Evolutionary conservation across 2,797 vertebrate genomes (phyloP).

Genomic region (Darevskia nairensis): DNA sequence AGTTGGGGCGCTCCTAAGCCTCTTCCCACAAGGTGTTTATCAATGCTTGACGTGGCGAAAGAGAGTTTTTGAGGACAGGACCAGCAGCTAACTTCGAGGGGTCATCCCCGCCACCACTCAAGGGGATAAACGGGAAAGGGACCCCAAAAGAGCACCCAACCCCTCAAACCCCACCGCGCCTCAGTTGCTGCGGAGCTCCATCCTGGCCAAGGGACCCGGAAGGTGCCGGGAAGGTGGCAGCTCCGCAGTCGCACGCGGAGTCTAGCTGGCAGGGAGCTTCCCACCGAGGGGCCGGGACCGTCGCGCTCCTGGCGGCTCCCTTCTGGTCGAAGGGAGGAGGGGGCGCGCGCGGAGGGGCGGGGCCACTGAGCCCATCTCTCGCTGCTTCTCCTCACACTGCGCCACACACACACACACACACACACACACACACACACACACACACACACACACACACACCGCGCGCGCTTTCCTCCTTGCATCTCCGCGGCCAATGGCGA

Average conservation of each 20-base stretch:
- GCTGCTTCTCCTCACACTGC: accelerated
- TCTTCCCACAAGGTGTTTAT: not conserved
- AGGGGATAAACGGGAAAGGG: no score
- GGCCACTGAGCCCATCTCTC: not conserved
- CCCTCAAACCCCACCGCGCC: not conserved
- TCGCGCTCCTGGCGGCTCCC: not conserved
- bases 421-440: not conserved
- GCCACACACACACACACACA: accelerated
- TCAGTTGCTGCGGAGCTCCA: not conserved
- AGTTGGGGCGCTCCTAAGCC: no score
- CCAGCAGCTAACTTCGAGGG: not conserved
- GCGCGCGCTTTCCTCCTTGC: not conserved
- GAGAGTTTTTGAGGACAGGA: not conserved
- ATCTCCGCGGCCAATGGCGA: slow-evolving; percentile 55
- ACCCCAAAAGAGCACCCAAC: no score
- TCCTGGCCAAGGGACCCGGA: not conserved
- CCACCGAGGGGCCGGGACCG: no score
- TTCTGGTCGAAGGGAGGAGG: no score
- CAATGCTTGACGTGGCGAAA: no score
- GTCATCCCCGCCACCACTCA: not conserved
- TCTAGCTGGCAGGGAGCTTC: not conserved
- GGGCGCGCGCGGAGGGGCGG: not conserved
- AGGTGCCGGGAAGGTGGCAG: no score
- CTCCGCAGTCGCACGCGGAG: no score
- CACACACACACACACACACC: accelerated